Conservation (phyloP, 2,797 vertebrate species). For the Podargus strigoides region DNA sequence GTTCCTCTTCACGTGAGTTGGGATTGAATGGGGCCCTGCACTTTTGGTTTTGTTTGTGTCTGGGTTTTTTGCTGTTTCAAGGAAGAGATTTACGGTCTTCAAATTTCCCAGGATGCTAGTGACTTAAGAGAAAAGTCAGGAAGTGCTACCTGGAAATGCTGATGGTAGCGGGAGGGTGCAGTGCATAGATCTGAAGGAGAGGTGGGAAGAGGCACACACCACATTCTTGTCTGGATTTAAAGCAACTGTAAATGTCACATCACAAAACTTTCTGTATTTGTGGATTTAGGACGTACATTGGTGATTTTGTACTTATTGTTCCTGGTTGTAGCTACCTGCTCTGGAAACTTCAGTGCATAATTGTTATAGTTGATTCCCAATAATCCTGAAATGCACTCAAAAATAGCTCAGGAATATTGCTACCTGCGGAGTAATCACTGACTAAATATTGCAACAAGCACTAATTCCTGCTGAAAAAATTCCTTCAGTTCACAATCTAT, state of each 20-base stretch:
- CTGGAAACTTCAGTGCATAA: background rate
- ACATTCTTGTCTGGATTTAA: background rate
- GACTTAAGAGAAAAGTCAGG: background rate
- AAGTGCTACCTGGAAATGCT: background rate
- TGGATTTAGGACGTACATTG: background rate
- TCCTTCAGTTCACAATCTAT: background rate
- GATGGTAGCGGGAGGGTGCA: background rate
- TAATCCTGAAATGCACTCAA: background rate
- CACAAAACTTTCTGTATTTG: background rate
- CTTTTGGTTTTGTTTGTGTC: background rate
- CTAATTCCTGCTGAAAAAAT: background rate
- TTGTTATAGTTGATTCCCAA: background rate
- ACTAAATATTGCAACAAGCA: background rate
- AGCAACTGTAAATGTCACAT: background rate
- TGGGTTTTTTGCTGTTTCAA: background rate
- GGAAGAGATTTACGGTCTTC: background rate
- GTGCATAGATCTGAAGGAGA: background rate
- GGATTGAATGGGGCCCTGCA: background rate
- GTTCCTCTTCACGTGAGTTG: background rate
- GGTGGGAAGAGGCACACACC: background rate
- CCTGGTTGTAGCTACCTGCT: background rate
- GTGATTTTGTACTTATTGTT: background rate
- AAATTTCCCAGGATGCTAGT: background rate
- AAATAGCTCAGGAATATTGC: background rate
- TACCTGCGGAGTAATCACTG: background rate